Conservation (phyloP, 2,888 invertebrate species). For the Fragum whitleyi region DNA sequence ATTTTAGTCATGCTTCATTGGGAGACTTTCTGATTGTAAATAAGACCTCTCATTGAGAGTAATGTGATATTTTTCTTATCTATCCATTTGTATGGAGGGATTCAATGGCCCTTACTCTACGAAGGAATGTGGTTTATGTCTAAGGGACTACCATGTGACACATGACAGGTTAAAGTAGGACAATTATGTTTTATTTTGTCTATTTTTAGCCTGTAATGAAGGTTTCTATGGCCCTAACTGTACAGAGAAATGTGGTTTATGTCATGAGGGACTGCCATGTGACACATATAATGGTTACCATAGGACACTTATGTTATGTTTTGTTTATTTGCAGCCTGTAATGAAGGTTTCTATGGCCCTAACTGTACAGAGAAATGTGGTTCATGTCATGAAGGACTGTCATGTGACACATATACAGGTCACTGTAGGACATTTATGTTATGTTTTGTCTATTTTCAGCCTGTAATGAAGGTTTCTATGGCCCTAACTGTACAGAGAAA, state of each 20-base stretch:
- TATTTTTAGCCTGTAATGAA: conserved; percentile 68
- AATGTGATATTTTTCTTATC: too few relatives aligned
- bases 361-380: conserved; percentile 75
- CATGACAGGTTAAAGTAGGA: conserved; percentile 72
- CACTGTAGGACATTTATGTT: conserved; percentile 72
- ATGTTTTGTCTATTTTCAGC: conserved; percentile 52
- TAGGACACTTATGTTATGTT: conserved; percentile 53
- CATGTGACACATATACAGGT: conserved; percentile 75
- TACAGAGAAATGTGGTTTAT: conserved; percentile 69
- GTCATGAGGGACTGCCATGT: conserved; percentile 68
- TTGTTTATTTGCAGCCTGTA: conserved; percentile 66
- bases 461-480: conserved; percentile 71
- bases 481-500: conserved; percentile 69
- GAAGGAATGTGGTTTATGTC: conserved; percentile 71
- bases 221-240: conserved; percentile 75
- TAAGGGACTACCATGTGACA: conserved; percentile 69
- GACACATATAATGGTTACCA: conserved; percentile 73
- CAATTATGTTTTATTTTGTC: conserved; percentile 39
- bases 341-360: conserved; percentile 70
- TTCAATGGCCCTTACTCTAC: conserved; percentile 74
- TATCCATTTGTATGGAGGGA: conserved; percentile 71
- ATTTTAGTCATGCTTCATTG: too few relatives aligned
- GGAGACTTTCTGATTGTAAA: too few relatives aligned
- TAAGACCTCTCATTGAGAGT: too few relatives aligned
- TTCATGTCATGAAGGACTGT: conserved; percentile 63